These are phyloP conservation scores for Micromussa lordhowensis DNA, from an alignment of 92 coral and sea anemone genomes.

Conservation along the genomic window DNA sequence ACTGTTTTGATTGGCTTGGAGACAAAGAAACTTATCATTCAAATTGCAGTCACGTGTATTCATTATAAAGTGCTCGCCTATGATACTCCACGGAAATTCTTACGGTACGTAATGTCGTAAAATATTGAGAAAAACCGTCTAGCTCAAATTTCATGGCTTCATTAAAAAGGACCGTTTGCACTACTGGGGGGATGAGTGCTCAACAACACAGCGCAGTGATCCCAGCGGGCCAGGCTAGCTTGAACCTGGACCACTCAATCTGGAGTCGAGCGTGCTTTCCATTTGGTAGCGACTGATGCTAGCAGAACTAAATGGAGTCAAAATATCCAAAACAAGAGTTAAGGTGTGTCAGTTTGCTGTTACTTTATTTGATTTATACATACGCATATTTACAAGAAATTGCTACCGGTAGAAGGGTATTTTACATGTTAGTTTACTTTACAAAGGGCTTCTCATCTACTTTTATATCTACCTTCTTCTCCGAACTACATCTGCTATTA, in stretches of 20 bases:
- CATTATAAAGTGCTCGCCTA: neutral
- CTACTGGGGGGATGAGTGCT: too few species aligned
- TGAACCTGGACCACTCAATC: too few species aligned
- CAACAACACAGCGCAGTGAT: too few species aligned
- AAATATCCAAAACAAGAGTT: neutral
- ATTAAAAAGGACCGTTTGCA: too few species aligned
- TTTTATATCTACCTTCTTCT: neutral
- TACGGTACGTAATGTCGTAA: too few species aligned
- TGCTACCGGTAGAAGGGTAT: neutral
- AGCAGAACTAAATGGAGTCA: neutral
- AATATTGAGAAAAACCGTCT: too few species aligned
- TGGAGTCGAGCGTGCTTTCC: too few species aligned
- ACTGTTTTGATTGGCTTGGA: neutral
- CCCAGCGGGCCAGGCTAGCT: too few species aligned
- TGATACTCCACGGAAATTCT: too few species aligned
- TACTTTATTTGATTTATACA: slow-evolving; percentile 7
- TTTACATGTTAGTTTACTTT: slow-evolving; percentile 14
- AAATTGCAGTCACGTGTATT: neutral
- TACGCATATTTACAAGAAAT: slow-evolving; percentile 5
- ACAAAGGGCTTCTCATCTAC: neutral
- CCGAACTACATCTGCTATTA: too few species aligned
- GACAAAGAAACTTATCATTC: neutral
- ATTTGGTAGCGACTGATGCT: too few species aligned
- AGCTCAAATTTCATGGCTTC: too few species aligned
- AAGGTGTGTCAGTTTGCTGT: neutral